Evolutionary conservation across 2,888 invertebrate species (phyloP), one percentile per base, ranked within the genome.

Genomic region (Drosophila neonasuta): DNA sequence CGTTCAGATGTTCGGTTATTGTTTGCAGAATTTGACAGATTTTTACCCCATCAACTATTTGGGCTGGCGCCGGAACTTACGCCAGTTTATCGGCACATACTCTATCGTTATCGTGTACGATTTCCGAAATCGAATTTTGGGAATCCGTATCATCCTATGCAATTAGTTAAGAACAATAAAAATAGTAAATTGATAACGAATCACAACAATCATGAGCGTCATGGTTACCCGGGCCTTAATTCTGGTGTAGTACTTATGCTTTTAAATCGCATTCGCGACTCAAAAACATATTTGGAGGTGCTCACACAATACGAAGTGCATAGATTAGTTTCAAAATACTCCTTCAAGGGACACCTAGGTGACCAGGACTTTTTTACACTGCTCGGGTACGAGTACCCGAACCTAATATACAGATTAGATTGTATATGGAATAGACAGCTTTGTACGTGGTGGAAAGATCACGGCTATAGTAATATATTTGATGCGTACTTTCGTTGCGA

Each of bases 301-400:
- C 90, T 94, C 15, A 91, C 91, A 30, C 92, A 92, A 56, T 88
- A 91, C 13, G 92, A 91, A 76, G 92, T 94, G 0, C 90, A 92
- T 50, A 90, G 91, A 59, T 91, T 94, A 80, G 92, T 93, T 1
- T 86, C 92, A 29, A 94, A 94, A 87, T 94, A 94, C 89, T 91
- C 91, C 49, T 94, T 94, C 86, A 93, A 93, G 88, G 95, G 95
- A 2, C 95, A 96, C 89, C 92, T 96, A 30, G 96, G 96, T 1
- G 96, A 96, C 90, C 96, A 96, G 90, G 96, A 96, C 91, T 95
- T 95, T 90, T 96, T 94, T 88, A 95, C 95, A 0, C 90, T 96
- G 34, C 83, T 96, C 13, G 94, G 94, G 9, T 92, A 93, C 75
- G 95, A 96, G 81, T 92, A 94, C 79, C 94, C 94, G 7, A 92